Base-by-base conservation (phyloP, 1,140 invertebrate species). In the Papilio machaon region DNA sequence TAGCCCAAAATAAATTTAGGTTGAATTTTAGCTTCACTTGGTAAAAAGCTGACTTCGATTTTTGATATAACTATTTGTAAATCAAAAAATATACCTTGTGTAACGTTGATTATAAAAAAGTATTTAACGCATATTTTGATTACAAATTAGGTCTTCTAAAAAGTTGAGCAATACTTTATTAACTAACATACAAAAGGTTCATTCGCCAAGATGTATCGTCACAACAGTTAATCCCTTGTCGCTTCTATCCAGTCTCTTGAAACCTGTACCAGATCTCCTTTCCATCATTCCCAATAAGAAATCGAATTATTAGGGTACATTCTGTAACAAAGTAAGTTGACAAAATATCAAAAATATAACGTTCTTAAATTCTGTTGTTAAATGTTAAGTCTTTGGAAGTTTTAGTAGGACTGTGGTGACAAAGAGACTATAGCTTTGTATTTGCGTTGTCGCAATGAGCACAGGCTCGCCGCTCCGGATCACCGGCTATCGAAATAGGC, bases 401-500 rank as follows among this genome's bases (percentile, higher is more conserved):
- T 76, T 76, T 19, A 76, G 74, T 76, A 49, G 74, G 19, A 75
- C 73, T 81, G 73, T 52, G 47, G 73, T 81, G 58, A 83, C 81
- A 85, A 85, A 82, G 84, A 82, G 78, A 85, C 78, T 75, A 54
- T 60, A 15, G 73, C 82, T 83, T 86, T 87, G 86, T 87, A 79
- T 11, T 54, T 30, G 74, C 43, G 73, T 75, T 83, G 83, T 82
- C 81, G 83, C 82, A 85, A 83, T 76, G 74, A 19, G 74, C 81
- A 80, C 73, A 79, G 86, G 83, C 82, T 64, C 83, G 84, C 81
- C 85, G 83, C 79, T 83, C 76, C 83, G 85, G 85, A 81, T 83
- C 85, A 85, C 80, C 81, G 83, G 73, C 73, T 77, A 80, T 80
- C 83, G 80, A 87, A 82, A 80, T 87, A 80, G 83, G 85, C 43